Percentiles rank a stretch among this genome's conserved stretches.
Conservation (phyloP, 2,888 invertebrate genomes). For the Pollenia griseotomentosa region DNA sequence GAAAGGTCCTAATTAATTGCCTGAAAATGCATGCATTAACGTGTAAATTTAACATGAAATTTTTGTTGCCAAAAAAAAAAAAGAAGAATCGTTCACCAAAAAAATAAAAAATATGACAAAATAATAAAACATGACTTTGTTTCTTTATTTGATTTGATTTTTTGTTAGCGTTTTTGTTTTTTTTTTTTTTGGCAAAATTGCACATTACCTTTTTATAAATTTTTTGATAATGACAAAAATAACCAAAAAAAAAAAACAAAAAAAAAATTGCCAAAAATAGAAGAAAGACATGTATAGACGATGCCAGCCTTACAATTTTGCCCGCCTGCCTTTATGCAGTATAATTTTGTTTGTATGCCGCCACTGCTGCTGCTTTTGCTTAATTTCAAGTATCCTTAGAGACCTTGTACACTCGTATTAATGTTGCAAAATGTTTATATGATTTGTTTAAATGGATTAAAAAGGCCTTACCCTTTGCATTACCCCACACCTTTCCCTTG, state of each 20-base stretch:
- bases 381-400: conserved; percentile 82
- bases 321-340: conserved; percentile 23
- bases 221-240: conserved; percentile 68
- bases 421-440: conserved; percentile 72
- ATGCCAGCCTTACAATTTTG: not conserved
- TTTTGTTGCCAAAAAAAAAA: conserved; percentile 31
- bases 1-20: conserved; percentile 72
- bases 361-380: conserved; percentile 28
- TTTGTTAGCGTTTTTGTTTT: conserved; percentile 24
- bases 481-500: not conserved
- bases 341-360: not conserved
- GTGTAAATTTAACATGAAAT: conserved; percentile 61
- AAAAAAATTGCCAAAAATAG: conserved; percentile 62
- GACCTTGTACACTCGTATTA: conserved; percentile 74
- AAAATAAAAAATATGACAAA: conserved; percentile 55
- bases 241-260: conserved; percentile 31
- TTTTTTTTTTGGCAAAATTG: conserved; percentile 60
- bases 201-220: conserved; percentile 58
- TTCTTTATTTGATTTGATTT: conserved; percentile 59
- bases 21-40: conserved; percentile 71
- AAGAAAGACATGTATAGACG: conserved; percentile 43
- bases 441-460: conserved; percentile 70
- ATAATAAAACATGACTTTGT: conserved; percentile 65
- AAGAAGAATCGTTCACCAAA: not conserved
- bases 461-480: conserved; percentile 57